Conservation (phyloP, 2,797 vertebrate species). For the Pseudochirops cupreus region DNA sequence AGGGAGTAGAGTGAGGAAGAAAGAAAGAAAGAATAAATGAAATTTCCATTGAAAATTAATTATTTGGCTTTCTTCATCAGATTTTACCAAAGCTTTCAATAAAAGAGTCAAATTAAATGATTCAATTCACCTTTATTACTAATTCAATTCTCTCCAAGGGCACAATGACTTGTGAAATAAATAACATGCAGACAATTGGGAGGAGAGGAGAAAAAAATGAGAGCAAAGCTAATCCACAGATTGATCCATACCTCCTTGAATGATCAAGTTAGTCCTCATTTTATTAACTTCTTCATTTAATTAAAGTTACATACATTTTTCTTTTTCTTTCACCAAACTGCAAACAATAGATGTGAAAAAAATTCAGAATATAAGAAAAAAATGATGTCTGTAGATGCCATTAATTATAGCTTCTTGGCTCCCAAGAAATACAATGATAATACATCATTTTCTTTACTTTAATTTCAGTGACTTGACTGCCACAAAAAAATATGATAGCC, state of each 20-base stretch:
- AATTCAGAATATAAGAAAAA: neutral
- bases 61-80: neutral
- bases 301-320: neutral
- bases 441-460: neutral
- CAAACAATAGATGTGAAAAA: neutral
- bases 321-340: neutral
- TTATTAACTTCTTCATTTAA: neutral
- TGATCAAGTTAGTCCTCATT: neutral
- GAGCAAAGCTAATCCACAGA: neutral
- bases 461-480: constrained; percentile 30
- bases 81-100: neutral
- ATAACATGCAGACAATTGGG: neutral
- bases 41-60: neutral
- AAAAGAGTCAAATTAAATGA: neutral
- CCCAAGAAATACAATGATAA: neutral
- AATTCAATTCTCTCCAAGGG: neutral
- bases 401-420: neutral
- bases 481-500: constrained; percentile 48
- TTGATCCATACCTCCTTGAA: neutral
- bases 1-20: no score
- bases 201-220: neutral
- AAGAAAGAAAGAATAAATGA: neutral
- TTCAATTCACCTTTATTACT: neutral
- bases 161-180: neutral
- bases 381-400: neutral